Base-by-base conservation (phyloP, 1,140 invertebrate species). In the Euura lappo region DNA sequence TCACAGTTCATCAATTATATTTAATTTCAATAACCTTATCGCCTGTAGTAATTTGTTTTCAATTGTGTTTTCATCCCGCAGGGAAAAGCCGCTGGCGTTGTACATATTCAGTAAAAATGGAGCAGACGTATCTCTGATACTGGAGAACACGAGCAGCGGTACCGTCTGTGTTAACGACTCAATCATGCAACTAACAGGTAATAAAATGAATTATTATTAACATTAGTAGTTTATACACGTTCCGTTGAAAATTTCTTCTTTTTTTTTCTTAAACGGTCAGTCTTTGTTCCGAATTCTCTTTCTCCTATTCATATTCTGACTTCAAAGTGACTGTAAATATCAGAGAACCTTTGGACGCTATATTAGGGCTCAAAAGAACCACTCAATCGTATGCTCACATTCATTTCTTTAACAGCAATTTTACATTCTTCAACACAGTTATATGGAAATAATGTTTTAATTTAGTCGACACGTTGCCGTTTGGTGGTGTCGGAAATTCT, bases 91-190 rank as follows among this genome's bases (percentile, higher is more conserved):
- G 65, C 88, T 97, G 83, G 91, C 93, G 75, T 77, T 96, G 79
- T 96, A 96, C 87, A 86, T 95, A 70, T 96, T 96, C 89, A 89
- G 91, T 65, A 89, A 90, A 73, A 89, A 92, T 72, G 87, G 86
- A 68, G 84, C 85, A 66, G 81, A 91, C 67, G 75, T 89, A 69
- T 85, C 93, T 46, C 87, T 88, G 74, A 88, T 97, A 74, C 79
- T 91, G 65, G 79, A 89, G 47, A 90, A 91, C 76, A 96, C 95
- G 8, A 91, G 90, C 72, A 93, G 93, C 87, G 96, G 96, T 73
- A 91, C 93, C 76, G 90, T 94, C 79, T 91, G 91, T 84, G 89
- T 94, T 79, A 97, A 97, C 89, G 96, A 97, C 87, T 92, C 91
- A 28, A 81, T 97, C 44, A 91, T 96, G 89, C 94, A 95, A 79